Evolutionary conservation across 2,797 vertebrate species (phyloP).

Genomic region (Cheirogaleus major): DNA sequence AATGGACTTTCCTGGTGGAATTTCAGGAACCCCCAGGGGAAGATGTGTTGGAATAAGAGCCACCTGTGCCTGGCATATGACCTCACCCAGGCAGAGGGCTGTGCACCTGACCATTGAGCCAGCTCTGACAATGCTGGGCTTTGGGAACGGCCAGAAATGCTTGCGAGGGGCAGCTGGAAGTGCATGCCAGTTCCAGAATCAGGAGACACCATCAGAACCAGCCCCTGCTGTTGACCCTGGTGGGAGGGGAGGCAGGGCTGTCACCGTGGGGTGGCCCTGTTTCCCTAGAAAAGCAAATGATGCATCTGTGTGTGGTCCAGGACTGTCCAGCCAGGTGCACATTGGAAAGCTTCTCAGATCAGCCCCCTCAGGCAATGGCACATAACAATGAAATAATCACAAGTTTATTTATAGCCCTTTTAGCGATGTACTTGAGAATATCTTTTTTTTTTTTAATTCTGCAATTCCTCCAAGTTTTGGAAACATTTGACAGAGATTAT

Average conservation of each 20-base stretch:
- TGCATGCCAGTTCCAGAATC: background rate
- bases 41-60: background rate
- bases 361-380: background rate
- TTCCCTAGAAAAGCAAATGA: background rate
- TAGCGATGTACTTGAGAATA: background rate
- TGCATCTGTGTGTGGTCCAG: rapidly evolving
- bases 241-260: background rate
- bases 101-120: rapidly evolving
- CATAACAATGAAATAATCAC: background rate
- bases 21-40: background rate
- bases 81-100: rapidly evolving
- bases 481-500: background rate
- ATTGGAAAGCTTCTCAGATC: background rate
- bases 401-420: constrained; percentile 6
- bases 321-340: background rate
- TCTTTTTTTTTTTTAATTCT: background rate
- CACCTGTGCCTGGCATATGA: background rate
- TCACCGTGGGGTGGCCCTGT: background rate
- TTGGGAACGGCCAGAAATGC: background rate
- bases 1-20: background rate
- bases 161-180: background rate
- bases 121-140: background rate
- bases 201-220: background rate
- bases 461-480: background rate
- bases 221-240: background rate